Conservation (phyloP, 2,113 vertebrate genomes). For the Stigmatopora argus region DNA sequence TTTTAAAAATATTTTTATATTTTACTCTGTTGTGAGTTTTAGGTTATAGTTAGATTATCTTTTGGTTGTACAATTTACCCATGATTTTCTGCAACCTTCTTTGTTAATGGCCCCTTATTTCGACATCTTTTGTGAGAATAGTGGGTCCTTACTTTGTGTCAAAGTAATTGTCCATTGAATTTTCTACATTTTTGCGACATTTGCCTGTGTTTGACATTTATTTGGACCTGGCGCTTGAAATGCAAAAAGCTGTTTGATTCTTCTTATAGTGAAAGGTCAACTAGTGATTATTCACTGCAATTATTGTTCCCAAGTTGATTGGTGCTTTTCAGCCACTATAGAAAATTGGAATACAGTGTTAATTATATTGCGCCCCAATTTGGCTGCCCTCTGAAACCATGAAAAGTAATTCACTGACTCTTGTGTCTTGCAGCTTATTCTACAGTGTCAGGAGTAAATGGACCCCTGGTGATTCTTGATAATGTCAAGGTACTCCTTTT, state of each 20-base stretch:
- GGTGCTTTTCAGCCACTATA: conserved; percentile 26
- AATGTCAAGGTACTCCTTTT: conserved; percentile 70
- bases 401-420: not conserved
- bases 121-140: conserved; percentile 4
- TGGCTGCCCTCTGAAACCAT: conserved; percentile 1
- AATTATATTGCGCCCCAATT: not conserved
- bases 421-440: conserved; percentile 69
- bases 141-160: not conserved
- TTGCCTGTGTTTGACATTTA: conserved; percentile 61
- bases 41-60: not conserved
- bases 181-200: conserved; percentile 49
- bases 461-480: conserved; percentile 78
- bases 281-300: conserved; percentile 41
- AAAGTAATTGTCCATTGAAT: conserved; percentile 28
- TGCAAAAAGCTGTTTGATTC: conserved; percentile 49
- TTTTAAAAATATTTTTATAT: not conserved
- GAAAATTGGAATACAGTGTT: conserved; percentile 3
- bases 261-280: conserved; percentile 55
- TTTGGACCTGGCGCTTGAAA: conserved; percentile 46
- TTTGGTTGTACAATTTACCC: not conserved
- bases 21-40: conserved; percentile 1
- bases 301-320: conserved; percentile 23
- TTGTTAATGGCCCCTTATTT: conserved; percentile 15
- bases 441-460: conserved; percentile 77
- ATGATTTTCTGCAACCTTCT: conserved; percentile 10